Percentiles rank a stretch among this genome's conserved stretches.
phyloP scores from a whole-genome alignment of 1,140 invertebrate species.

The Solenopsis fugax region DNA sequence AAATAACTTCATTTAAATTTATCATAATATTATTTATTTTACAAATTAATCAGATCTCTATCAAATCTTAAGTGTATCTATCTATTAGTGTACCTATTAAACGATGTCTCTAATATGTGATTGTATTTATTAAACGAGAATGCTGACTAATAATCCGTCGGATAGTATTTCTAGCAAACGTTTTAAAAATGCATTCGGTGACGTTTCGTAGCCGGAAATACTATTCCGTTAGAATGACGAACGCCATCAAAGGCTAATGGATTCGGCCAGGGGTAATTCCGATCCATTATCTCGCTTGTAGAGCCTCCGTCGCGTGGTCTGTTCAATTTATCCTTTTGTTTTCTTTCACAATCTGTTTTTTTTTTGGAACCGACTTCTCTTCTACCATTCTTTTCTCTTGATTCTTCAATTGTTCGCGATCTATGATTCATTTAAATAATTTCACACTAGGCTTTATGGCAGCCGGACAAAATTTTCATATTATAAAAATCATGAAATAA shows the following conservation, averaged over 20 bases:
- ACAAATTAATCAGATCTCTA: background rate
- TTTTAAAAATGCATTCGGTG: slow-evolving; percentile 39
- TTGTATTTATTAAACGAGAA: background rate
- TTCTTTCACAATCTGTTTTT: slow-evolving; percentile 46
- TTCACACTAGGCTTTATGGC: background rate
- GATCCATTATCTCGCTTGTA: slow-evolving; percentile 65
- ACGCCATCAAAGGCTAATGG: slow-evolving; percentile 68
- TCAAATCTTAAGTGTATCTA: too few relatives aligned
- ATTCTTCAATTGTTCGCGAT: slow-evolving; percentile 46
- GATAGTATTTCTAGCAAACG: background rate
- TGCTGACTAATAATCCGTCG: background rate
- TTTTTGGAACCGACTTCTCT: slow-evolving; percentile 3
- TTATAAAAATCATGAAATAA: background rate
- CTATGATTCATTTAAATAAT: slow-evolving; percentile 53
- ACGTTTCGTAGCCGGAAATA: slow-evolving; percentile 55
- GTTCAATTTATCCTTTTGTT: slow-evolving; percentile 56
- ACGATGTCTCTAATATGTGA: background rate
- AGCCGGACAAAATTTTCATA: background rate
- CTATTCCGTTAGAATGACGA: slow-evolving; percentile 55
- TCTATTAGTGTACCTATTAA: too few relatives aligned
- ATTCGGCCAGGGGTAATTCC: slow-evolving; percentile 66
- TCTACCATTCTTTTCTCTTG: slow-evolving; percentile 42
- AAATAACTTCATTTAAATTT: background rate
- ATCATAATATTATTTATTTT: background rate
- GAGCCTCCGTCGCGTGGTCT: slow-evolving; percentile 40